A percentile compares a stretch with the other conserved stretches of the same genome.
Evolutionary conservation across 2,888 invertebrate species (phyloP).

Genomic region (Amphimallon solstitiale): DNA sequence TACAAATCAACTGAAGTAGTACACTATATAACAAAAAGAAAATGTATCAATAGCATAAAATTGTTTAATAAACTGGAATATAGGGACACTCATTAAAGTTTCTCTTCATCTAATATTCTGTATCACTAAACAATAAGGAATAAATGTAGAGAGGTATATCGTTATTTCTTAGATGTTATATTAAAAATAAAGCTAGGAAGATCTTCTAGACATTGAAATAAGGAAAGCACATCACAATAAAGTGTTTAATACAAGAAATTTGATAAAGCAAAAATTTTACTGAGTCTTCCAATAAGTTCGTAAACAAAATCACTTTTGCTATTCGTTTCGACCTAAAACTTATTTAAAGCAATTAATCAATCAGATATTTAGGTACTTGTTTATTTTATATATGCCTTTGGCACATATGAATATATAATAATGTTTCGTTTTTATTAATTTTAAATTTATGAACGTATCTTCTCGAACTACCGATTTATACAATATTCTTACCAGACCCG

Average conservation of each 20-base stretch:
- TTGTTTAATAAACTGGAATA: neutral
- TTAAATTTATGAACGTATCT: neutral
- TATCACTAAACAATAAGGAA: too few species aligned
- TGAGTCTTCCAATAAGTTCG: too few species aligned
- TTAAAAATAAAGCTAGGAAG: too few species aligned
- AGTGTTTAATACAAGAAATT: too few species aligned
- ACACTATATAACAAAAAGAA: neutral
- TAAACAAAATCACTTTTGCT: conserved; percentile 37
- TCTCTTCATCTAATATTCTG: too few species aligned
- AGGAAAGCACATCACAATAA: too few species aligned
- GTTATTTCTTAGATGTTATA: too few species aligned
- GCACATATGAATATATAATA: conserved; percentile 48
- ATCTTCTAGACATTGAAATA: too few species aligned
- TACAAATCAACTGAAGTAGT: neutral
- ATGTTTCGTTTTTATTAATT: conserved; percentile 7
- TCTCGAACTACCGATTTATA: neutral
- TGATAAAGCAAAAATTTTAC: too few species aligned
- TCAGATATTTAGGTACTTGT: conserved; percentile 43
- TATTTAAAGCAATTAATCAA: conserved; percentile 19
- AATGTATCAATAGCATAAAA: conserved; percentile 14
- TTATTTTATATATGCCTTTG: conserved; percentile 52
- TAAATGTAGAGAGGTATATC: too few species aligned
- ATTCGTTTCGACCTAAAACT: conserved; percentile 17
- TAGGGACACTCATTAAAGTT: neutral
- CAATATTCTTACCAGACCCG: neutral